Base-by-base conservation (phyloP, 2,888 invertebrate species). In the Sisyra terminalis region DNA sequence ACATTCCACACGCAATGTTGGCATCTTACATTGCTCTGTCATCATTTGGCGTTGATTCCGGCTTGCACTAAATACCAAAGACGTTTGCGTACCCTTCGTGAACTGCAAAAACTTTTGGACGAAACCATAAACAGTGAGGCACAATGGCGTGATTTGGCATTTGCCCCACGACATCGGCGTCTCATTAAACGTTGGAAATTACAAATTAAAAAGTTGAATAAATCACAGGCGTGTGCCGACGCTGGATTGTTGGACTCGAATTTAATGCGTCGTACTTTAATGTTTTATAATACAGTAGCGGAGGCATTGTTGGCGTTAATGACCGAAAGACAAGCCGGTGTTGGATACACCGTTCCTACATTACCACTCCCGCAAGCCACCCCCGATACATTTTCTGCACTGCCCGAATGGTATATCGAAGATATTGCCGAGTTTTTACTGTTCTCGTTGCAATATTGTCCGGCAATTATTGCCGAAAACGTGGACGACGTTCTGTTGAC, bases 371-470 rank as follows among this genome's bases (percentile, higher is more conserved):
- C 72, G 37, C 67, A 71, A 30, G 73, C 73, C 50, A 68, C 78
- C 39, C 75, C 84, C 11, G 70, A 73, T 51, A 71, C 80, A 51
- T 96, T 94, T 69, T 77, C 82, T 42, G 88, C 93, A 52, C 71
- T 90, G 57, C 97, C 97, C 32, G 96, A 97, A 68, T 96, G 93
- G 85, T 89, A 92, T 61, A 78, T 97, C 51, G 97, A 97, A 64
- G 96, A 97, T 59, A 83, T 96, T 52, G 92, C 96, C 9, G 96
- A 97, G 64, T 90, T 96, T 64, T 72, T 96, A 55, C 73, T 93
- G 29, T 93, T 94, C 58, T 78, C 86, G 3, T 73, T 94, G 55
- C 90, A 90, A 65, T 86, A 80, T 57, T 76, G 78, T 41, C 80
- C 85, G 9, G 71, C 72, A 51, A 71, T 81, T 36, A 75, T 90